These are phyloP conservation scores for Coranthus polyacanthus DNA, from an alignment of 2,797 vertebrate genomes.

Conservation along the genomic window DNA sequence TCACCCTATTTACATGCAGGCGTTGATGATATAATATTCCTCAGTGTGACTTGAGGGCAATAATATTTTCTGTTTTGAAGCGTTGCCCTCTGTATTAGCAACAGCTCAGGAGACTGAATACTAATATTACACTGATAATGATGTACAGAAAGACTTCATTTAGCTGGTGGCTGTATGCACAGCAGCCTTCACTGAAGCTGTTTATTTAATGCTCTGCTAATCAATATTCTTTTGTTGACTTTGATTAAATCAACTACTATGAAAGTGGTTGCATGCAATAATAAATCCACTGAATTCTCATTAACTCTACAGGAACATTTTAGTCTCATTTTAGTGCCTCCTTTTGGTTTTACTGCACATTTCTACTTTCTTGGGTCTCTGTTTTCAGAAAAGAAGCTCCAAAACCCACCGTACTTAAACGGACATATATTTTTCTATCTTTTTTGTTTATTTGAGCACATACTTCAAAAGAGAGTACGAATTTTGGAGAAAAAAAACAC, in stretches of 20 bases:
- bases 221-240: neutral
- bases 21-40: slow-evolving; percentile 5
- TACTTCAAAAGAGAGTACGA: too few species aligned
- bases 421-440: too few species aligned
- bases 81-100: neutral
- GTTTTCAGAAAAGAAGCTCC: too few species aligned
- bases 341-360: neutral
- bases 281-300: neutral
- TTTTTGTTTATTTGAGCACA: too few species aligned
- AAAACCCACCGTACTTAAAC: too few species aligned
- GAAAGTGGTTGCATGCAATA: neutral
- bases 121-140: slow-evolving; percentile 13
- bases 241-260: neutral
- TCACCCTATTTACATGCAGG: slow-evolving; percentile 8
- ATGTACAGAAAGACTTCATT: neutral
- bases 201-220: slow-evolving; percentile 1
- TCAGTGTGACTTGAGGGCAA: slow-evolving; percentile 1
- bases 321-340: too few species aligned
- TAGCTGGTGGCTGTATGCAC: neutral
- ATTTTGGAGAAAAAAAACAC: too few species aligned
- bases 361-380: neutral
- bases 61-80: slow-evolving; percentile 14
- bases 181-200: neutral
- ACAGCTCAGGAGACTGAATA: slow-evolving; percentile 11
- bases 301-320: neutral